These are phyloP conservation scores for Mellivora capensis DNA, from an alignment of 2,113 vertebrate genomes.

Conservation along the genomic window DNA sequence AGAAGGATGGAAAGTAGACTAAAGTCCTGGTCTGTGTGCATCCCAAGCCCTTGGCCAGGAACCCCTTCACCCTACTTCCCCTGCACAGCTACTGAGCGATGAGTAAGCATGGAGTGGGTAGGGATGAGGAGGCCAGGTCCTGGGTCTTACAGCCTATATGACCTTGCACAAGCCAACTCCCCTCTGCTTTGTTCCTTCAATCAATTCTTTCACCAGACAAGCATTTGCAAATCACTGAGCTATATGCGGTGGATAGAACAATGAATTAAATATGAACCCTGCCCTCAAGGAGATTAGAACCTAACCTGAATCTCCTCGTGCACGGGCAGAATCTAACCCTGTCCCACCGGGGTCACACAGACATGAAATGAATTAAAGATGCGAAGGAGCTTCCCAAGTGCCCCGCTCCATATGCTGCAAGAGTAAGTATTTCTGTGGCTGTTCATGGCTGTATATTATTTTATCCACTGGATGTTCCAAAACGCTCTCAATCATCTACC, in stretches of 20 bases:
- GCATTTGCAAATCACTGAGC: conserved; percentile 1
- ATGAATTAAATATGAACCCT: not conserved
- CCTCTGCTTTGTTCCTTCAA: not conserved
- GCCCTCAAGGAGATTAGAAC: not conserved
- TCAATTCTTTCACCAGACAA: not conserved
- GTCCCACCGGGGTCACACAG: not conserved
- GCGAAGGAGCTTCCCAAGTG: not conserved
- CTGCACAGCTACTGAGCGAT: not conserved
- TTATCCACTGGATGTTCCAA: conserved; percentile 64
- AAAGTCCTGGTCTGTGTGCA: not conserved
- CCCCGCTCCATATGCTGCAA: not conserved
- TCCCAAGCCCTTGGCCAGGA: not conserved
- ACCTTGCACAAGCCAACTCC: conserved; percentile 33
- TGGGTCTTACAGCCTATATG: not conserved
- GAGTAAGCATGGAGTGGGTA: not conserved
- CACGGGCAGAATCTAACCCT: not conserved
- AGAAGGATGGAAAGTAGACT: not conserved
- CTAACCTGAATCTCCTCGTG: not conserved
- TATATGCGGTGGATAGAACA: not conserved
- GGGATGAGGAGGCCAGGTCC: not conserved
- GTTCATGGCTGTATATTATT: conserved; percentile 51
- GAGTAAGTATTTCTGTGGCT: not conserved
- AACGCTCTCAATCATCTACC: conserved; percentile 68
- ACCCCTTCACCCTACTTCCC: not conserved
- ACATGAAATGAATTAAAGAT: not conserved